These are phyloP conservation scores for Mechanitis messenoides DNA, from an alignment of 2,888 invertebrate genomes.

Conservation along the genomic window DNA sequence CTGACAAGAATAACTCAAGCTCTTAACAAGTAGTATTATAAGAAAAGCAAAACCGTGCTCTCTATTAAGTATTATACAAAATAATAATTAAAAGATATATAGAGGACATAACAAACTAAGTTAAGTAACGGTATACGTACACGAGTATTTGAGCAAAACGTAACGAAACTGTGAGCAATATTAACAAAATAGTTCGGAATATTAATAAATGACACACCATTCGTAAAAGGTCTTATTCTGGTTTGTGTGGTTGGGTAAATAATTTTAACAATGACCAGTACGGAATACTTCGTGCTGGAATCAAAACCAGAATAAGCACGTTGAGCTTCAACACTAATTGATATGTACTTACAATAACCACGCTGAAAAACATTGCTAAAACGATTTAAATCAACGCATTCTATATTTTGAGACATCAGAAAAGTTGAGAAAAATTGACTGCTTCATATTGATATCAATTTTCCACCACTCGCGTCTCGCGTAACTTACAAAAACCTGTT, in stretches of 20 bases:
- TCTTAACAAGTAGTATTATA: slow-evolving; percentile 61
- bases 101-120: slow-evolving; percentile 50
- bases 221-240: slow-evolving; percentile 26
- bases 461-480: slow-evolving; percentile 39
- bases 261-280: slow-evolving; percentile 9
- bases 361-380: slow-evolving; percentile 38
- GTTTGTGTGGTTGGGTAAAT: slow-evolving; percentile 21
- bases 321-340: slow-evolving; percentile 56
- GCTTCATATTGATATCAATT: slow-evolving; percentile 30
- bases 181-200: slow-evolving; percentile 38
- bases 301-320: slow-evolving; percentile 27
- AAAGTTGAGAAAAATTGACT: slow-evolving; percentile 35
- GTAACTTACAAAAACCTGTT: slow-evolving; percentile 37
- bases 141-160: slow-evolving; percentile 73
- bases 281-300: slow-evolving; percentile 2
- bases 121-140: slow-evolving; percentile 60
- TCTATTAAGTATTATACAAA: slow-evolving; percentile 62
- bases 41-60: slow-evolving; percentile 76
- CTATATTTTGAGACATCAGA: slow-evolving; percentile 23
- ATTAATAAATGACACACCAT: slow-evolving; percentile 14
- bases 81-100: slow-evolving; percentile 45
- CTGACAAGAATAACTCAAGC: slow-evolving; percentile 43
- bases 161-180: slow-evolving; percentile 72
- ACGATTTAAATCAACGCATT: slow-evolving; percentile 37
- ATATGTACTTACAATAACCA: slow-evolving; percentile 71